Percentiles rank a stretch among this genome's conserved stretches.
Conservation (phyloP, 2,888 invertebrate genomes). For the Sphaeridia pumilis region DNA sequence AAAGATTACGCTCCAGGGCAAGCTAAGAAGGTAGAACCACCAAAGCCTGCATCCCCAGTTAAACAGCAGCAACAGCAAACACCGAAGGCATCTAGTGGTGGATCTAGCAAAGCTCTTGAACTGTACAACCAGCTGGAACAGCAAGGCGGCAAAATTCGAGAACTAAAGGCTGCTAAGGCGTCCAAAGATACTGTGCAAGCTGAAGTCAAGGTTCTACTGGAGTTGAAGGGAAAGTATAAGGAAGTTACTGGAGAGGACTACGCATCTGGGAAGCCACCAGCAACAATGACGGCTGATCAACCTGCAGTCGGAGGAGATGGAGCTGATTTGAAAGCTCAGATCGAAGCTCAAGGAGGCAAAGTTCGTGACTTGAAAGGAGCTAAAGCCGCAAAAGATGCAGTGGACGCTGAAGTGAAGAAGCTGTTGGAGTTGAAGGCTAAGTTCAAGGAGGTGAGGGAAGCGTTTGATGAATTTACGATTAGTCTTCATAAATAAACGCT, state of each 20-base stretch:
- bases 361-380: conserved; percentile 56
- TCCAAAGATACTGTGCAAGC: conserved; percentile 45
- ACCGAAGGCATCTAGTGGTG: neutral
- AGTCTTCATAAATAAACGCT: neutral
- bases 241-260: conserved; percentile 36
- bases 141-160: conserved; percentile 56
- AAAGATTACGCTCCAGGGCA: neutral
- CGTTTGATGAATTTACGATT: neutral
- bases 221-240: conserved; percentile 65
- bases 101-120: neutral
- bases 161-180: conserved; percentile 47
- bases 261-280: conserved; percentile 14
- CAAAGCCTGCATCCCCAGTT: neutral
- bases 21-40: neutral
- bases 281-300: neutral
- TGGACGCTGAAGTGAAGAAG: conserved; percentile 49
- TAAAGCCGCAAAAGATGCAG: conserved; percentile 42
- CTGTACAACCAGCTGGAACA: conserved; percentile 13
- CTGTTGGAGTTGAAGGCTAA: conserved; percentile 60
- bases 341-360: conserved; percentile 48
- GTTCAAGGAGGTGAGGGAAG: conserved; percentile 51
- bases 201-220: conserved; percentile 53
- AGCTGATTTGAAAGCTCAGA: too few relatives aligned
- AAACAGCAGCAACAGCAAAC: too few relatives aligned
- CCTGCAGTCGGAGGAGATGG: neutral